Evolutionary conservation across 64 coral and sea anemone genomes (phyloP).

Genomic region (Pachyseris speciosa): DNA sequence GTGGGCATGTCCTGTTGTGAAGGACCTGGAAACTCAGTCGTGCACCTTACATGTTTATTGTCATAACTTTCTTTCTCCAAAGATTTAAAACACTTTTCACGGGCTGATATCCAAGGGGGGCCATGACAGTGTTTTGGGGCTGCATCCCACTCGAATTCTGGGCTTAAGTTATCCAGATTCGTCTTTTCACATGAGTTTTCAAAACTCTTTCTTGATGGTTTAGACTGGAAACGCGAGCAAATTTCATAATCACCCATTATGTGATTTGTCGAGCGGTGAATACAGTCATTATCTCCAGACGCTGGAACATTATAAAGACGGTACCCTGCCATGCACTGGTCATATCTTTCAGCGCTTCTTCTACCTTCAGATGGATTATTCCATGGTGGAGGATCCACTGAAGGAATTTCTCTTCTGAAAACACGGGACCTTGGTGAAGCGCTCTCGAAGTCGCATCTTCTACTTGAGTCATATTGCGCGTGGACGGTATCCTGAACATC

Average conservation of each 20-base stretch:
- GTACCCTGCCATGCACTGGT: background rate
- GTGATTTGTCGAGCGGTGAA: background rate
- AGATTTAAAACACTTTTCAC: background rate
- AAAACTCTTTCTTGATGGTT: background rate
- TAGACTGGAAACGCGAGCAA: background rate
- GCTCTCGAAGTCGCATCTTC: background rate
- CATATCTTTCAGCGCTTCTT: background rate
- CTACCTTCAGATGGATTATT: background rate
- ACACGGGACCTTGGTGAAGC: background rate
- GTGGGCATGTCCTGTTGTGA: background rate
- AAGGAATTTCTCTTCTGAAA: background rate
- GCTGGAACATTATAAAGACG: background rate
- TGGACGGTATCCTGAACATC: background rate
- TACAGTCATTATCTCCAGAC: background rate
- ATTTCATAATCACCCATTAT: background rate
- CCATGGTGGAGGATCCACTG: background rate
- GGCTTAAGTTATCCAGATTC: background rate
- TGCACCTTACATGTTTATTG: background rate
- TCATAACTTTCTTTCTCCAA: background rate
- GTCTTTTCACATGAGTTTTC: background rate
- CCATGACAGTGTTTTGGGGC: background rate
- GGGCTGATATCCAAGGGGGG: background rate
- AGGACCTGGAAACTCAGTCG: background rate
- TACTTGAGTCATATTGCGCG: background rate
- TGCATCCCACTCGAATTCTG: background rate